phyloP scores from a whole-genome alignment of 2,113 vertebrate genomes.

The Calonectris borealis region DNA sequence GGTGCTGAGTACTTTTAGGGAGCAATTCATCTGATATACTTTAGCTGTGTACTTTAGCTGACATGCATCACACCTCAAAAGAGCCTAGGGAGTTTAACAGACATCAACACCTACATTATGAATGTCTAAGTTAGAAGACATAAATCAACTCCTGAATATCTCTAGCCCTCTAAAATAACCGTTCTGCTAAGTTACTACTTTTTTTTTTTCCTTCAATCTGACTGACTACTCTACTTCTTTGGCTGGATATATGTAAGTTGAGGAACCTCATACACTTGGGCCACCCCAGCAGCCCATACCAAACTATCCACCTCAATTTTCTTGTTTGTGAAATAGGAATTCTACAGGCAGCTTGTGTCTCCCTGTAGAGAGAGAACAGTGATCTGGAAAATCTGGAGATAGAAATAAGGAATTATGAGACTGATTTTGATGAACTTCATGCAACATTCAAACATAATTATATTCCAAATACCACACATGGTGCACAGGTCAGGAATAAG shows the following conservation, averaged over 20 bases:
- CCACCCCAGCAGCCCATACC: rapidly evolving
- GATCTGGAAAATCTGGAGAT: background rate
- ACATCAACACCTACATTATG: background rate
- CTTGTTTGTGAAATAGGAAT: background rate
- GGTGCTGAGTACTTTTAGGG: background rate
- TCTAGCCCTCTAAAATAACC: background rate
- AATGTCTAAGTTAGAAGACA: background rate
- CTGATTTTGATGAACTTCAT: background rate
- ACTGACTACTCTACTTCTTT: background rate
- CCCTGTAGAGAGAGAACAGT: rapidly evolving
- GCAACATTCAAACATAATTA: background rate
- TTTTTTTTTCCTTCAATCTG: too few relatives aligned
- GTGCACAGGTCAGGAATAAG: background rate
- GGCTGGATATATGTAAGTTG: background rate
- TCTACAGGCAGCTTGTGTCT: background rate
- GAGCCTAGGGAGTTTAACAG: background rate
- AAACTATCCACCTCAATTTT: background rate
- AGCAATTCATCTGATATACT: conserved; percentile 1
- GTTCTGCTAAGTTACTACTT: background rate
- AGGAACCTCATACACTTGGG: background rate
- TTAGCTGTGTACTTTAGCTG: conserved; percentile 21
- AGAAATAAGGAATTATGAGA: background rate
- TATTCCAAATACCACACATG: background rate
- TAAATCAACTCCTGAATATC: background rate
- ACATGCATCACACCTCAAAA: background rate